These are phyloP conservation scores for Allenopithecus nigroviridis DNA, from an alignment of 2,797 vertebrate species.

Conservation along the genomic window DNA sequence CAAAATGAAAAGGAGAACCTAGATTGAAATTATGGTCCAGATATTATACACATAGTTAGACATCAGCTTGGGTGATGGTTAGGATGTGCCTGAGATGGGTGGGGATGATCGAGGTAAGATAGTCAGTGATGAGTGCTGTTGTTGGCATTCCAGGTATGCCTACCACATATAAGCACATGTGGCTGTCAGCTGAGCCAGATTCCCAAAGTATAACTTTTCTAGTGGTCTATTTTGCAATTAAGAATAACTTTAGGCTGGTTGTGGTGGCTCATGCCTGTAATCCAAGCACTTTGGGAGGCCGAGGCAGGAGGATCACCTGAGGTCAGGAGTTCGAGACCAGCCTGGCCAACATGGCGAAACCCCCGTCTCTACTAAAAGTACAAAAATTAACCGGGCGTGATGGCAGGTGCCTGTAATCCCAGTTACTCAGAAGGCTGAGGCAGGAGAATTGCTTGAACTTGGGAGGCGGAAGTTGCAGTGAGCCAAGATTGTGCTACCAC, in stretches of 20 bases:
- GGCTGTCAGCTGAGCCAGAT: neutral
- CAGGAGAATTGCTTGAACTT: no score
- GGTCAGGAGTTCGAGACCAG: no score
- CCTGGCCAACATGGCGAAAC: no score
- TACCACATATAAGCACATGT: neutral
- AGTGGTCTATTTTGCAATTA: neutral
- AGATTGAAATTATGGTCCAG: conserved; percentile 21
- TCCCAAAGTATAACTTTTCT: neutral
- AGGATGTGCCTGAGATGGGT: conserved; percentile 40
- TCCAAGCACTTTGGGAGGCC: no score
- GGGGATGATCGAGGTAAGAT: neutral
- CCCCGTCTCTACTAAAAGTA: no score
- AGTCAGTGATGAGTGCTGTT: neutral
- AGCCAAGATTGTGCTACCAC: no score
- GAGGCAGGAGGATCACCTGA: no score
- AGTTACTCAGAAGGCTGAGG: no score
- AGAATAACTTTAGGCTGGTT: neutral
- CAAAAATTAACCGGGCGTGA: no score
- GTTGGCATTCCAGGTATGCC: neutral
- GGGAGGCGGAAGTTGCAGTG: no score
- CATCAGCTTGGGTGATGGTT: neutral
- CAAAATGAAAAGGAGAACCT: conserved; percentile 44
- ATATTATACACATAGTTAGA: neutral
- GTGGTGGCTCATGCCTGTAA: no score
- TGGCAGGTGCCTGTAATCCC: no score